Conservation (phyloP, 2,113 vertebrate genomes). For the Prionailurus viverrinus region DNA sequence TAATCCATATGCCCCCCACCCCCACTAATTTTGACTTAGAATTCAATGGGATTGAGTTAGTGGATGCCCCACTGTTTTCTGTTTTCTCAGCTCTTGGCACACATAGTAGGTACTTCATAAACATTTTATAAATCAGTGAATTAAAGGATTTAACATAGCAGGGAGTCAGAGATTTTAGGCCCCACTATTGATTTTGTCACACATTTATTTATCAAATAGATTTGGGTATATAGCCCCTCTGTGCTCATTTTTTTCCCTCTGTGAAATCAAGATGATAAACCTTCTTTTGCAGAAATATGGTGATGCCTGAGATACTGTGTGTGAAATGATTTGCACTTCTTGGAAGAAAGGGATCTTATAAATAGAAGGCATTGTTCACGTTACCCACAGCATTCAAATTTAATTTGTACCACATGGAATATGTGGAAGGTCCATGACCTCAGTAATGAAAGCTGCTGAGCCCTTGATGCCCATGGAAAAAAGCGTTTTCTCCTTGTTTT, state of each 20-base stretch:
- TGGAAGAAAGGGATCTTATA: conserved; percentile 56
- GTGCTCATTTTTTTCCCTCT: conserved; percentile 42
- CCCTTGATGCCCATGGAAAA: conserved; percentile 7
- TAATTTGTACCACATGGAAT: conserved; percentile 17
- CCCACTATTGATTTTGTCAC: conserved; percentile 46
- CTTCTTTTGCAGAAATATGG: conserved; percentile 68
- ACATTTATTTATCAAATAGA: conserved; percentile 62
- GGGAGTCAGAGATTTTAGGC: conserved; percentile 49
- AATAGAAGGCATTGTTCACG: conserved; percentile 50
- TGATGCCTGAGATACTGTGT: conserved; percentile 52
- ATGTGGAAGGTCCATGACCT: conserved; percentile 22
- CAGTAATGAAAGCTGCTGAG: conserved; percentile 49
- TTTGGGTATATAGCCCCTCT: conserved; percentile 42
- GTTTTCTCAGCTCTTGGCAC: neutral
- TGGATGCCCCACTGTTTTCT: neutral
- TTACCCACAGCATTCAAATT: conserved; percentile 62
- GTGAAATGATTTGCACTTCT: conserved; percentile 53
- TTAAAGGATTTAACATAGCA: conserved; percentile 10
- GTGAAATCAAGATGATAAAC: conserved; percentile 70
- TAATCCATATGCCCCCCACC: neutral
- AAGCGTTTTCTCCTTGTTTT: conserved; percentile 40
- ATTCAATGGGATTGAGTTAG: conserved; percentile 25
- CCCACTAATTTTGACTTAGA: neutral
- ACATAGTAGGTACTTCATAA: conserved; percentile 72
- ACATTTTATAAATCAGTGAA: conserved; percentile 53